Conservation (phyloP, 2,797 vertebrate species). For the Craterocephalus amniculus region DNA sequence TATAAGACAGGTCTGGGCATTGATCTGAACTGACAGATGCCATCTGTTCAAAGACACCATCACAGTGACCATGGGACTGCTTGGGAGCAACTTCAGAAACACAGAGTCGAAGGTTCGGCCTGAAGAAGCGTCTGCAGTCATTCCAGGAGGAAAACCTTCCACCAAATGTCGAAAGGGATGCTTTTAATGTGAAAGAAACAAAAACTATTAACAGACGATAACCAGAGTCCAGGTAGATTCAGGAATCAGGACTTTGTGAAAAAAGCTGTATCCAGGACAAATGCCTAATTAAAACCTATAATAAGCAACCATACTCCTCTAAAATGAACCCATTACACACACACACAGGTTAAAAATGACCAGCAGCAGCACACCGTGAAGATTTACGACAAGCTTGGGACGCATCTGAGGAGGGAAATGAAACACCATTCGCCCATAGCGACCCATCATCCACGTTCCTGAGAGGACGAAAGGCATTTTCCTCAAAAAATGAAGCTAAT, state of each 20-base stretch:
- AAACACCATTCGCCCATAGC: slow-evolving; percentile 56
- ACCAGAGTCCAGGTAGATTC: slow-evolving; percentile 18
- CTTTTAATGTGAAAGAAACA: too few relatives aligned
- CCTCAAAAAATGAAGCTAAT: slow-evolving; percentile 38
- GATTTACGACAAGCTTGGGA: slow-evolving; percentile 62
- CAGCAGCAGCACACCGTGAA: slow-evolving; percentile 35
- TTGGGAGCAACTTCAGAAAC: too few relatives aligned
- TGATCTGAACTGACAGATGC: too few relatives aligned
- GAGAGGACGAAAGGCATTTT: slow-evolving; percentile 1
- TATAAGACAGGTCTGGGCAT: too few relatives aligned
- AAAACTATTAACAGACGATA: too few relatives aligned
- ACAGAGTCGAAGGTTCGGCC: too few relatives aligned
- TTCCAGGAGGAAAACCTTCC: too few relatives aligned
- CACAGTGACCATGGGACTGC: too few relatives aligned
- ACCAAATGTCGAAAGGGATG: too few relatives aligned
- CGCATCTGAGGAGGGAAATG: slow-evolving; percentile 52
- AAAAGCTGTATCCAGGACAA: slow-evolving; percentile 26
- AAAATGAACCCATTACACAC: slow-evolving; percentile 42
- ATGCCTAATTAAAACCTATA: slow-evolving; percentile 45
- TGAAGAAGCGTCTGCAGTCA: too few relatives aligned
- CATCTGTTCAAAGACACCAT: too few relatives aligned
- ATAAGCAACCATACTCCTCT: slow-evolving; percentile 15
- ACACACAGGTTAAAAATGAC: slow-evolving; percentile 49
- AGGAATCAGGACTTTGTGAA: slow-evolving; percentile 9
- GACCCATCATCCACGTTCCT: slow-evolving; percentile 26